Evolutionary conservation across 2,797 vertebrate species (phyloP), one percentile per base, ranked within the genome.

Genomic region (Notolepis coatsorum): DNA sequence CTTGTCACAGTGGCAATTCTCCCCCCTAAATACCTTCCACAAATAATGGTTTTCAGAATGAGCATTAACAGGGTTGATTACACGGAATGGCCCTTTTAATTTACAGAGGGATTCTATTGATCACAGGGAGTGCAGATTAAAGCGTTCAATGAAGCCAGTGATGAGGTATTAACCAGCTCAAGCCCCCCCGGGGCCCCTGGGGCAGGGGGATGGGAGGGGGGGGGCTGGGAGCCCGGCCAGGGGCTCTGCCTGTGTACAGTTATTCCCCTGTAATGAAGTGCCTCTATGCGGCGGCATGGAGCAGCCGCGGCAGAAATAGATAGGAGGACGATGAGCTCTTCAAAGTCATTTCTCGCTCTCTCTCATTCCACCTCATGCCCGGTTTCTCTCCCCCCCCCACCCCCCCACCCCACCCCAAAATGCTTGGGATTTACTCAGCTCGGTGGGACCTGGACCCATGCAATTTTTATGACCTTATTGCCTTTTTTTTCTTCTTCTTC

Each of bases 401-500:
- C 90, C 91, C 89, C 91, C 86, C 92, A 46, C 61, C 46, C 89
- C 93, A 23, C 25, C 25, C 27, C 23, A 93, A 96, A 96, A 96
- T 93, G 91, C 94, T 91, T 90, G 24, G 96, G 97, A 98, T 99
- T 99, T 98, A 97, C 96, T 96, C 95, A 96, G 95, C 94, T 92
- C 94, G 93, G 94, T 56, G 87, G 89, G 90, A 90, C 92, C 94
- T 56, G 87, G 89, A 90, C 90, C 92, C 93, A 98, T 98, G 97
- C 97, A 98, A 98, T 98, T 98, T 98, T 99, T 98, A 98, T 98
- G 96, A 99, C 97, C 97, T 97, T 99, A 97, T 97, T 97, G 96
- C 96, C 98, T 98, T 98, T 95, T 96, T 96, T n/a, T n/a, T n/a
- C n/a, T n/a, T n/a, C n/a, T n/a, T n/a, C n/a, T n/a, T n/a, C n/a